Conservation (phyloP, 2,888 invertebrate genomes). For the Crioceris asparagi region DNA sequence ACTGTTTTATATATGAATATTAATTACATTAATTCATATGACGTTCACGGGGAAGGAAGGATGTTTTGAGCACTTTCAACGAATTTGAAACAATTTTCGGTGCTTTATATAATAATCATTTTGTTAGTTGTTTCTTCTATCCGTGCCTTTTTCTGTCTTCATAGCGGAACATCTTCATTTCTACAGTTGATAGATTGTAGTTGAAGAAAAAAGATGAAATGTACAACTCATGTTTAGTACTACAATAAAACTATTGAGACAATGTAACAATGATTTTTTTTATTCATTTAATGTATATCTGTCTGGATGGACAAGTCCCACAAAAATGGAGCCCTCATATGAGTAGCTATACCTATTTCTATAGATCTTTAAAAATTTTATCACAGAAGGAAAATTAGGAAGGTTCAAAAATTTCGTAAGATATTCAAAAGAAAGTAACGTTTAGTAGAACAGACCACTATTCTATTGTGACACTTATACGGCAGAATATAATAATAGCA, state of each 20-base stretch:
- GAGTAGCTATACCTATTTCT: too few species aligned
- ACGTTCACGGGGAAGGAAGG: too few species aligned
- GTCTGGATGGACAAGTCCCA: too few species aligned
- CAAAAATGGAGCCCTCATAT: too few species aligned
- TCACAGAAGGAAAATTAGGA: too few species aligned
- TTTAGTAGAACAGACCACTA: too few species aligned
- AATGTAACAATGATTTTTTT: neutral
- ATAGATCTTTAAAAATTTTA: too few species aligned
- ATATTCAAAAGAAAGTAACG: too few species aligned
- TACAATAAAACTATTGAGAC: conserved; percentile 12
- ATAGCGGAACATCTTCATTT: conserved; percentile 32
- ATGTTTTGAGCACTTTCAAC: conserved; percentile 9
- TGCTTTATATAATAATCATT: conserved; percentile 10
- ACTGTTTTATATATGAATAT: too few species aligned
- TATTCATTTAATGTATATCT: conserved; percentile 2
- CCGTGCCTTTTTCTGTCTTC: conserved; percentile 38
- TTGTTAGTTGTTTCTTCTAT: conserved; percentile 34
- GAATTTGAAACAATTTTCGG: conserved; percentile 13
- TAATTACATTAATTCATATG: neutral
- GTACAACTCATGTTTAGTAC: conserved; percentile 18
- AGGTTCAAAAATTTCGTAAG: too few species aligned
- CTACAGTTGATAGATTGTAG: conserved; percentile 25
- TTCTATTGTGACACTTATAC: too few species aligned
- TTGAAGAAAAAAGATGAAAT: conserved; percentile 17
- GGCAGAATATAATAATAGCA: too few species aligned